phyloP scores from a whole-genome alignment of 2,797 vertebrate genomes.

The Acridotheres tristis region DNA sequence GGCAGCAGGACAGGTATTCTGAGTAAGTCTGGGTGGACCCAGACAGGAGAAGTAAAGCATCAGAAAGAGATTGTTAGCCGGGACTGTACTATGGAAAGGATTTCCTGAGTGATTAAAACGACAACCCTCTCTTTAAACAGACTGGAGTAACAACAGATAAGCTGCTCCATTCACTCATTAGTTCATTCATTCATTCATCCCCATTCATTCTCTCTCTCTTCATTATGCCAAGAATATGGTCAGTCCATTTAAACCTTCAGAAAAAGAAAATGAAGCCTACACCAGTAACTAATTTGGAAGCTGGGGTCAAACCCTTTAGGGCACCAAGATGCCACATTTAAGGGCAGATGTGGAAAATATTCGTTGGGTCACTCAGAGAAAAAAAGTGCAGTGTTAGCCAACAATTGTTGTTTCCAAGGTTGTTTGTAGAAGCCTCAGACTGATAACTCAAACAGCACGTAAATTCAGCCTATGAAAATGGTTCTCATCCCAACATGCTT shows the following conservation, averaged over 20 bases:
- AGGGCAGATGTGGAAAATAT: neutral
- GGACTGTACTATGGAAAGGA: neutral
- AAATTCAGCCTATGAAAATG: neutral
- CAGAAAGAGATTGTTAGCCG: neutral
- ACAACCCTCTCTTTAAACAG: conserved; percentile 41
- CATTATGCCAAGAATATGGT: neutral
- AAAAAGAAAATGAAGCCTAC: neutral
- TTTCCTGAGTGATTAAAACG: conserved; percentile 43
- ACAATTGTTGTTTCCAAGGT: neutral
- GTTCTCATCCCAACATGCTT: neutral
- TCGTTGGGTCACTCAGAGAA: neutral
- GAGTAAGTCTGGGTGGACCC: neutral
- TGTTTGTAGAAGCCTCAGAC: neutral
- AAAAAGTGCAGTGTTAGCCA: neutral
- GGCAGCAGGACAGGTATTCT: neutral
- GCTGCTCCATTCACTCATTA: conserved; percentile 59
- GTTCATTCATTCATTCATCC: conserved; percentile 44
- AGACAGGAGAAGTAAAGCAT: neutral
- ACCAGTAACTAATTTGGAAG: neutral
- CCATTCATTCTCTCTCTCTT: conserved; percentile 63
- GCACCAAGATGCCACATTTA: neutral
- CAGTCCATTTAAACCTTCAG: conserved; percentile 35
- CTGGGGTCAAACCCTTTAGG: neutral
- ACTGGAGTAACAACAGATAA: conserved; percentile 53
- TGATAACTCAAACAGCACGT: neutral